phyloP scores from a whole-genome alignment of 2,797 vertebrate genomes.

The Chaetodon trifasciatus region DNA sequence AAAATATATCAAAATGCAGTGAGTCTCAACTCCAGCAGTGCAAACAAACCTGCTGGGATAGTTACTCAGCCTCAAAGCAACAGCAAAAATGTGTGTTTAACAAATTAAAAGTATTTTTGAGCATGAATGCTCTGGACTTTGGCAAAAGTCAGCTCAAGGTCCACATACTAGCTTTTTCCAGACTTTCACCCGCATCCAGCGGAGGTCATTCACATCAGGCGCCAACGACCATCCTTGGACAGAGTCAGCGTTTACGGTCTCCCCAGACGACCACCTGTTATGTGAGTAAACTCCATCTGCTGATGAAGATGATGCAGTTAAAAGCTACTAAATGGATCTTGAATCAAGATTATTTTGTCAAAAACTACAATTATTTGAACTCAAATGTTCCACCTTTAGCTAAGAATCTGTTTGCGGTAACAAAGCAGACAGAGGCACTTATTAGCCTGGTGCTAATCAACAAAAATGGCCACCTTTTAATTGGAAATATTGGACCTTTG shows the following conservation, averaged over 20 bases:
- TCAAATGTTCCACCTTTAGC: too few species aligned
- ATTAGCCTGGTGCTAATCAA: too few species aligned
- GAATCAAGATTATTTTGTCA: neutral
- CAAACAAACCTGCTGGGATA: neutral
- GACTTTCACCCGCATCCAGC: constrained; percentile 5
- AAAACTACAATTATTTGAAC: too few species aligned
- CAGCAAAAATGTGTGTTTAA: neutral
- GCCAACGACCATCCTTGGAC: neutral
- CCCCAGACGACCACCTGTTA: neutral
- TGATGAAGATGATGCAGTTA: neutral
- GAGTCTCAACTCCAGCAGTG: neutral
- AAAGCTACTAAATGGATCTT: neutral
- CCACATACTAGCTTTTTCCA: neutral
- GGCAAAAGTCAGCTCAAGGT: neutral
- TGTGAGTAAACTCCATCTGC: neutral
- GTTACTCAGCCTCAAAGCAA: neutral
- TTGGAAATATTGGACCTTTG: too few species aligned
- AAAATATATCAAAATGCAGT: constrained; percentile 1
- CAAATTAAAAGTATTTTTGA: neutral
- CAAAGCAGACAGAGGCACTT: neutral
- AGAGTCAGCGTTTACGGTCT: neutral
- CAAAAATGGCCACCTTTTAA: too few species aligned
- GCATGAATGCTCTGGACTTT: neutral
- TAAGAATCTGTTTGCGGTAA: neutral
- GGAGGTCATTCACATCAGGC: neutral